These are phyloP conservation scores for Drosophila pectinifera DNA, from an alignment of 1,140 invertebrate species.

Conservation along the genomic window DNA sequence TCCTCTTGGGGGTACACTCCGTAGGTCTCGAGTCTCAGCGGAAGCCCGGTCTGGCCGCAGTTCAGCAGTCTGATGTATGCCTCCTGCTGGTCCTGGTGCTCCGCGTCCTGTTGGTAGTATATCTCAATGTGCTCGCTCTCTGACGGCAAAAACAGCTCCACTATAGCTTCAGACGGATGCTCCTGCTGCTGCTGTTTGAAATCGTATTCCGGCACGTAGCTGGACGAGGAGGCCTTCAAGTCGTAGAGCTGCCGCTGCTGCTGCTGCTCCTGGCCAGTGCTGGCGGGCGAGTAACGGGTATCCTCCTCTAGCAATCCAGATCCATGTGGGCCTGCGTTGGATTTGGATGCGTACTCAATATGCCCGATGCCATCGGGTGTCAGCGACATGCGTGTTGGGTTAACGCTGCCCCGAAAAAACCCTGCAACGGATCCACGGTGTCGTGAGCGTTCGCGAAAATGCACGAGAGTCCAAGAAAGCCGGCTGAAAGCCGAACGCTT, in stretches of 20 bases:
- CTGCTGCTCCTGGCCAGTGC: not conserved
- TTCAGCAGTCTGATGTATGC: not conserved
- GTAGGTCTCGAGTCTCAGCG: not conserved
- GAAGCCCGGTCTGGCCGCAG: not conserved
- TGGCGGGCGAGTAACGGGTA: not conserved
- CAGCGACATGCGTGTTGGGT: constrained; percentile 17
- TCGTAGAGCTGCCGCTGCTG: not conserved
- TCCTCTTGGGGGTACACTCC: not conserved
- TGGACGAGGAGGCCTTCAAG: too few relatives aligned
- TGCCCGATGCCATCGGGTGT: not conserved
- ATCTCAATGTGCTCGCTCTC: not conserved
- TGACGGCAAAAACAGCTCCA: not conserved
- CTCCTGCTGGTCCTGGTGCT: not conserved
- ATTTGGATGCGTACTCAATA: not conserved
- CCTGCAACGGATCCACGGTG: not conserved
- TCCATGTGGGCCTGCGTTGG: not conserved
- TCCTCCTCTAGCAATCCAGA: too few relatives aligned
- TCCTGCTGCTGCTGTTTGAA: not conserved
- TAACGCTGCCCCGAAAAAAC: not conserved
- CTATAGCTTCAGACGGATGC: not conserved
- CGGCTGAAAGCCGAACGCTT: not conserved
- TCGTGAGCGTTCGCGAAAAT: constrained; percentile 1
- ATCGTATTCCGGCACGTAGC: not conserved
- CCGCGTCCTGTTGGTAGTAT: not conserved
- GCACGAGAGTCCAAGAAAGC: not conserved